phyloP scores from a whole-genome alignment of 2,113 vertebrate species.

The Phocoena phocoena region DNA sequence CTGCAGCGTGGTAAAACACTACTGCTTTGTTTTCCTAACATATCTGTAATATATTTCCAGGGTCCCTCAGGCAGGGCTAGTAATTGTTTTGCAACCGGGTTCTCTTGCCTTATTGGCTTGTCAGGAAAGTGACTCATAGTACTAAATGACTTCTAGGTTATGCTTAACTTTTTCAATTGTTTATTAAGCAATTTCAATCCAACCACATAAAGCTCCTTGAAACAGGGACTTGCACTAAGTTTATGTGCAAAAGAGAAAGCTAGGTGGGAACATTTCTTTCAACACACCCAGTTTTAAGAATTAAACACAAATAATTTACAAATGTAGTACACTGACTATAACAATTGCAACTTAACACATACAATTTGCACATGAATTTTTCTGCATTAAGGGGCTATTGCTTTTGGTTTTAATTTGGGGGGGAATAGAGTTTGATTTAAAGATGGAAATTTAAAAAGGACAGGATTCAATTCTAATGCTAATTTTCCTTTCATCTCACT shows the following conservation, averaged over 20 bases:
- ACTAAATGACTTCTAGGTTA: constrained; percentile 51
- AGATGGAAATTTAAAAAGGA: neutral
- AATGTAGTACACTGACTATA: neutral
- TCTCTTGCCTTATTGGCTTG: constrained; percentile 86
- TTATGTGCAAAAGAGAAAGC: neutral
- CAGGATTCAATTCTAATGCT: neutral
- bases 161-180: constrained; percentile 41
- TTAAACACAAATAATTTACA: neutral
- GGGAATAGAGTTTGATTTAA: neutral
- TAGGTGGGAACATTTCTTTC: neutral
- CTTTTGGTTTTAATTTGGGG: neutral
- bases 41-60: constrained; percentile 82
- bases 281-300: constrained; percentile 9
- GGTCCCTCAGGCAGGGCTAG: constrained; percentile 80
- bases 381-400: neutral
- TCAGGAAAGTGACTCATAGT: constrained; percentile 72
- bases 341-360: neutral
- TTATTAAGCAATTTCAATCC: constrained; percentile 62
- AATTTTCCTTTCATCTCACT: neutral
- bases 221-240: neutral
- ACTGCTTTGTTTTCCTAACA: constrained; percentile 82
- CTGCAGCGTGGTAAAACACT: constrained; percentile 5
- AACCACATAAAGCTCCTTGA: neutral
- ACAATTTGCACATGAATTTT: neutral
- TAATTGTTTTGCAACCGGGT: constrained; percentile 82